Base-by-base conservation (phyloP, 2,888 invertebrate genomes). In the Lasioglossum figueresi region DNA sequence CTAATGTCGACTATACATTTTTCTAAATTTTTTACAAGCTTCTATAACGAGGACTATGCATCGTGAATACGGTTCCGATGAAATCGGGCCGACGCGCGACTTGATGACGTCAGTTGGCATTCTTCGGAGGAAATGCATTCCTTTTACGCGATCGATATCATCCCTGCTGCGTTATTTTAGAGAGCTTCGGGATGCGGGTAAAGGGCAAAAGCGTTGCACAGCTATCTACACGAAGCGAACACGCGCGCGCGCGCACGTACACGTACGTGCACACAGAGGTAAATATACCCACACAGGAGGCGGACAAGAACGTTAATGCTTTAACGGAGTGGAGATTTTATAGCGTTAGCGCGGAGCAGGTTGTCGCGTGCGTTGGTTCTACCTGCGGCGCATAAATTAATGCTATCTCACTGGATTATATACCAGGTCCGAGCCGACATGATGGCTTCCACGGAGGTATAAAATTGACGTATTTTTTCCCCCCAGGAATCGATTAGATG, bases 341-440 rank as follows among this genome's bases (percentile, higher is more conserved):
- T 76, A 79, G 73, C 83, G 83, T 77, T 52, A 63, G 70, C 27
- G 45, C n/a, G n/a, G n/a, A 43, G 59, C 72, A 76, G 66, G 77
- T 82, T 82, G 70, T 89, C 87, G 90, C 89, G 89, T 89, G 89
- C 85, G 34, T 76, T 66, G 68, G 83, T 87, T 88, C 71, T 75
- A 86, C 52, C 48, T 82, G 66, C 76, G 34, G 76, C 79, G 88
- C 84, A 89, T 89, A 89, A 89, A 89, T 89, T 89, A 89, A 88
- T 82, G 85, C 88, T 89, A 89, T 89, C 89, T 82, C 82, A 80
- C 48, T 37, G 83, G 76, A 72, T 86, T 88, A 88, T 84, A 74
- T 76, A 59, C 52, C 31, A 27, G 72, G 56, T 63, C 59, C 72
- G 34, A 79, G 78, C 78, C 72, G 78, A 34, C 84, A 72, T 83